A percentile compares a stretch with the other conserved stretches of the same genome.
Conservation (phyloP, 2,113 vertebrate genomes). For the Oxygymnocypris stewartii region DNA sequence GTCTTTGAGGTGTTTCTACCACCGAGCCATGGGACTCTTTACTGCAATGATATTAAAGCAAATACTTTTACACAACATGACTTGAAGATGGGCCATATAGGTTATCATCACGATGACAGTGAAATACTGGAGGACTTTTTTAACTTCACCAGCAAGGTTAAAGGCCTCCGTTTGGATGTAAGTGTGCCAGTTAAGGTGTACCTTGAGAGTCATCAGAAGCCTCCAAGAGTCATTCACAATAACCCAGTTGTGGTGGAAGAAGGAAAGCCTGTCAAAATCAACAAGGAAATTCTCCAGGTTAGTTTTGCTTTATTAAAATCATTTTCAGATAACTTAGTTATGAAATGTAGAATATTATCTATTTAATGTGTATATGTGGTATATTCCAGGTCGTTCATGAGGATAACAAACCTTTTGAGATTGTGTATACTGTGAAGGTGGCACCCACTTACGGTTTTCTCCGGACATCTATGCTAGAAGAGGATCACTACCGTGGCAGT, state of each 20-base stretch:
- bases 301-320: slow-evolving; percentile 44
- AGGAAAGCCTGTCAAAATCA: slow-evolving; percentile 79
- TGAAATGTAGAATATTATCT: background rate
- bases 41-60: slow-evolving; percentile 57
- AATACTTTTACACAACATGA: slow-evolving; percentile 79
- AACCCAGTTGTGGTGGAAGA: slow-evolving; percentile 79
- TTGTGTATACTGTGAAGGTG: slow-evolving; percentile 74
- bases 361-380: background rate
- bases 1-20: slow-evolving; percentile 73
- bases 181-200: slow-evolving; percentile 73
- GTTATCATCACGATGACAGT: slow-evolving; percentile 78
- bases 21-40: slow-evolving; percentile 78
- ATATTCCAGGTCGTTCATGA: slow-evolving; percentile 78
- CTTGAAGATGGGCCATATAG: slow-evolving; percentile 71
- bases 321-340: background rate
- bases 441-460: slow-evolving; percentile 76
- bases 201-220: slow-evolving; percentile 78
- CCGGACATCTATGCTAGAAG: slow-evolving; percentile 59
- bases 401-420: slow-evolving; percentile 77
- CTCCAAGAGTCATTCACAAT: slow-evolving; percentile 69
- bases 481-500: slow-evolving; percentile 52
- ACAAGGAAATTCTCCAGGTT: slow-evolving; percentile 77
- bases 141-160: slow-evolving; percentile 75
- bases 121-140: slow-evolving; percentile 75
- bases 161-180: slow-evolving; percentile 68